Percentiles rank a stretch among this genome's conserved stretches.
phyloP scores from a whole-genome alignment of 1,140 invertebrate genomes.

The Matsumurasca onukii region DNA sequence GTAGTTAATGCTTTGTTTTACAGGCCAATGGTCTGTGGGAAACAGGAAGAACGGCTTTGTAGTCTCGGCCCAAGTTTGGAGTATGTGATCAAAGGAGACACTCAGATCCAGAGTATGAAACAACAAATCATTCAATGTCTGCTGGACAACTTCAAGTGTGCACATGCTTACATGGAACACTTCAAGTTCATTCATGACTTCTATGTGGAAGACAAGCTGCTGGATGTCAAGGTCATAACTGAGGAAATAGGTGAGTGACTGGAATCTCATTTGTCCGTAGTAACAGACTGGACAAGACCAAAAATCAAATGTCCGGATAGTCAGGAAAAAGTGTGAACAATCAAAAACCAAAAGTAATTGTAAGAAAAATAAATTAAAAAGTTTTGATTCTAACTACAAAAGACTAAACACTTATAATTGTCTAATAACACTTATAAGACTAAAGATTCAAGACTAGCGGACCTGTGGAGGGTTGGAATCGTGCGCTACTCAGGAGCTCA shows the following conservation, averaged over 20 bases:
- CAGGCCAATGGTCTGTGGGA: slow-evolving; percentile 73
- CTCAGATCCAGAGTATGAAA: slow-evolving; percentile 55
- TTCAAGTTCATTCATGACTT: slow-evolving; percentile 66
- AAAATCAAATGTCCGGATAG: slow-evolving; percentile 42
- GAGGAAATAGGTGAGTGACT: slow-evolving; percentile 51
- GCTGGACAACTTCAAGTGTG: slow-evolving; percentile 58
- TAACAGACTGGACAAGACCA: too few relatives aligned
- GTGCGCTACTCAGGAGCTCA: too few relatives aligned
- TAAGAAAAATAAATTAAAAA: too few relatives aligned
- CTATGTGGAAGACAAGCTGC: slow-evolving; percentile 67
- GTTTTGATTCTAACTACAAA: too few relatives aligned
- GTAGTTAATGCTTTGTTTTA: too few relatives aligned
- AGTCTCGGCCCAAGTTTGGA: slow-evolving; percentile 63
- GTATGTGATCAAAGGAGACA: slow-evolving; percentile 65
- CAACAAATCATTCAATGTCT: slow-evolving; percentile 55
- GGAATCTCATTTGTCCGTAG: too few relatives aligned
- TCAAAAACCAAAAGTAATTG: too few relatives aligned
- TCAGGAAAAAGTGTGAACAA: background rate
- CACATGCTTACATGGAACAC: slow-evolving; percentile 62
- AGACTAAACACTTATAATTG: too few relatives aligned
- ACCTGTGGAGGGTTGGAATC: too few relatives aligned
- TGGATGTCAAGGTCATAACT: slow-evolving; percentile 55
- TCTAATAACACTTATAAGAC: too few relatives aligned
- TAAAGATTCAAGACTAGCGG: too few relatives aligned
- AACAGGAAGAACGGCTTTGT: slow-evolving; percentile 65